Base-by-base conservation (phyloP, 2,888 invertebrate species). In the Clanis bilineata region DNA sequence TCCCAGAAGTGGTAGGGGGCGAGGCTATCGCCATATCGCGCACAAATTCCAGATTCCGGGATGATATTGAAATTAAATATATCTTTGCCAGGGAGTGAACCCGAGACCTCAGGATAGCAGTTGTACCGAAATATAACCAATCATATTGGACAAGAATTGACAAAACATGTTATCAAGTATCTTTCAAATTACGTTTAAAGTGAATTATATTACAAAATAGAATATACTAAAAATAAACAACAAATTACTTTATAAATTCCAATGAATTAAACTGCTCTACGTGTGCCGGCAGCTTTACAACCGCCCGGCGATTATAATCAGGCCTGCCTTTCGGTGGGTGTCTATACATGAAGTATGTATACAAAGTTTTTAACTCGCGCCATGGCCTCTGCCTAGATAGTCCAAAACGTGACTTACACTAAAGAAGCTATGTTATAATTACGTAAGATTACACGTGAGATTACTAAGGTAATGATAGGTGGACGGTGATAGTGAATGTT, bases 371-470 rank as follows among this genome's bases (percentile, higher is more conserved):
- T 77, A 82, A 83, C 80, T 76, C 76, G 71, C 73, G 72, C 70
- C n/a, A n/a, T n/a, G n/a, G n/a, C n/a, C 36, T 73, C 73, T 71
- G 76, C 72, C 77, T 76, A 84, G 88, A 90, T 88, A 89, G 83
- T 78, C 82, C 71, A 80, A 85, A 80, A 90, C 91, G 91, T 90
- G 90, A 90, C 90, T 86, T 86, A 85, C 83, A 83, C 88, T 83
- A 83, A 82, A 73, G 62, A 70, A 72, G 76, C 77, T 82, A 86
- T 83, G 85, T 90, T 91, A 90, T 91, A 90, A 91, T 91, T 91
- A 90, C 87, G 80, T 77, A 70, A 86, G 89, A 89, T 89, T 85
- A 88, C 80, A 82, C 70, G 71, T 66, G 67, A 71, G 84, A 86
- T 86, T 82, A 79, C 74, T 25, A 56, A 77, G 72, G 81, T 88